Percentiles rank a stretch among this genome's conserved stretches.
phyloP scores from a whole-genome alignment of 1,140 invertebrate genomes.

The Paramacrobiotus metropolitanus region DNA sequence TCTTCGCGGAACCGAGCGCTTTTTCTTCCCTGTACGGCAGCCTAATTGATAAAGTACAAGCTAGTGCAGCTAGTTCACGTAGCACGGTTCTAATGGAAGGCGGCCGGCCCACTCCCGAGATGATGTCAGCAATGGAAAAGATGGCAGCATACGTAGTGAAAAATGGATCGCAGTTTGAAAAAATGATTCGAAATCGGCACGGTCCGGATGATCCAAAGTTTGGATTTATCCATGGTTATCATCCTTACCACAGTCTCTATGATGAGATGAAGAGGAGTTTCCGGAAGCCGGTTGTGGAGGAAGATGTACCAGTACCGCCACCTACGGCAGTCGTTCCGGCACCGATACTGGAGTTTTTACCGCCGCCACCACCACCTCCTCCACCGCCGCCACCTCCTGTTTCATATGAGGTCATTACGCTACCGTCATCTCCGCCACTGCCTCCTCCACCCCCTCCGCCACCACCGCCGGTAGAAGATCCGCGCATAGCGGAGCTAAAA shows the following conservation, averaged over 20 bases:
- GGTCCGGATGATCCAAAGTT: constrained; percentile 4
- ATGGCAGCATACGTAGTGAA: constrained; percentile 83
- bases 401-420: background rate
- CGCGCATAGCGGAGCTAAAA: background rate
- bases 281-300: background rate
- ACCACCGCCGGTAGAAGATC: background rate
- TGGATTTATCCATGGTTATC: constrained; percentile 2
- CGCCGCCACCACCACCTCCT: background rate
- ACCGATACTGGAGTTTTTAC: background rate
- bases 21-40: background rate
- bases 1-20: background rate
- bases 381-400: background rate
- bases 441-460: background rate
- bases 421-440: no score
- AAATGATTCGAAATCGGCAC: background rate
- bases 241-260: background rate
- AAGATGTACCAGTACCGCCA: background rate
- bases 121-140: constrained; percentile 71
- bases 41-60: background rate
- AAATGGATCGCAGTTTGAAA: constrained; percentile 75
- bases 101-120: constrained; percentile 43
- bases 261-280: background rate
- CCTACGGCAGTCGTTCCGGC: background rate
- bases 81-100: constrained; percentile 14
- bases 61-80: background rate